Base-by-base conservation (phyloP, 2,797 vertebrate genomes). In the Lagodon rhomboides region DNA sequence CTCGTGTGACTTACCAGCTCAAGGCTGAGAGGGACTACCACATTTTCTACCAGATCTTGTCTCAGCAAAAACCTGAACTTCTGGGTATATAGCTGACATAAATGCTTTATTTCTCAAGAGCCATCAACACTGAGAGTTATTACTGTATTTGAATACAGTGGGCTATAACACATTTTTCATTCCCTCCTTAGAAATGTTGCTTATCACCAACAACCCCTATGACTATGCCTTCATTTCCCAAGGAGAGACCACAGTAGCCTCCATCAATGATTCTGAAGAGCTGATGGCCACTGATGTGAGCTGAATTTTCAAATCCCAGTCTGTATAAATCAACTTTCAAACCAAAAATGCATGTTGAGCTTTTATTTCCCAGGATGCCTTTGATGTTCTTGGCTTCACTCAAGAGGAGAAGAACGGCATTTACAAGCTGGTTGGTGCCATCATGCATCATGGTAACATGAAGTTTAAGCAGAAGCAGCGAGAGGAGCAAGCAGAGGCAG, bases 361-460 rank as follows among this genome's bases (percentile, higher is more conserved):
- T 5, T 34, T 18, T 15, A 3, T 68, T 44, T 56, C 0, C 41
- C 96, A 97, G 96, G 93, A 71, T 0, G 97, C 97, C 20, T 97
- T 97, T 71, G 97, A 98, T 63, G 95, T 97, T 65, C 87, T 97
- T 83, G 97, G 97, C 60, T 97, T 97, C 87, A 95, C 92, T 0
- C 27, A 87, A 1, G 96, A 98, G 69, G 97, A 97, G 84, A 98
- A 98, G 85, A 95, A 94, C 11, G 93, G 95, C 5, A 95, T 97
- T 49, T 97, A 97, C 79, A 98, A 98, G 87, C 80, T 97, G 68
- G 97, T 92, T 0, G 97, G 97, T 0, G 95, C 97, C 78, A 95
- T 97, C 75, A 97, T 97, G 97, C 97, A 98, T 73, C 92, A 95
- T 0, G 97, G 97, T 1, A 98, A 97, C 91, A 97, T 97, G 97